These are phyloP conservation scores for Melinaea menophilus DNA, from an alignment of 2,888 invertebrate genomes.

Conservation along the genomic window DNA sequence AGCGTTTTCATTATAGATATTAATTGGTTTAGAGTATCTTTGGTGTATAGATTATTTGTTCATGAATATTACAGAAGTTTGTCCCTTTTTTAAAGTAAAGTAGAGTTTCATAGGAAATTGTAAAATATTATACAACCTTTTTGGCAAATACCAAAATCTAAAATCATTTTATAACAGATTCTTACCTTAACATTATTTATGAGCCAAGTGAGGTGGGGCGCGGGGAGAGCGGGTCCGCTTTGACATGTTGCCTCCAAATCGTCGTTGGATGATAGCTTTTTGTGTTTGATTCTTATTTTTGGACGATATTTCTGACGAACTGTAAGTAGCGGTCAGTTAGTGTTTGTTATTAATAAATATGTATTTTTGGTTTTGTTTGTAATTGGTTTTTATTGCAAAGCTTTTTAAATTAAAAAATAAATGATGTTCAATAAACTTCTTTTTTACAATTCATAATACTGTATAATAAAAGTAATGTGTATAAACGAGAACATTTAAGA, in stretches of 20 bases:
- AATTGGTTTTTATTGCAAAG: background rate
- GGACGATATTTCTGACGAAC: conserved; percentile 84
- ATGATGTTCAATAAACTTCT: too few species aligned
- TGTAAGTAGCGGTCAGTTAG: conserved; percentile 32
- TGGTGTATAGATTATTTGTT: too few species aligned
- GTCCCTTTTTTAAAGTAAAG: too few species aligned
- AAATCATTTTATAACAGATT: conserved; percentile 4
- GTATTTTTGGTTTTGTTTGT: background rate
- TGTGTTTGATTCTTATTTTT: conserved; percentile 83
- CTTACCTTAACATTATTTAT: conserved; percentile 85
- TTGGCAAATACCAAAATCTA: background rate
- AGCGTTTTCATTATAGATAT: too few species aligned
- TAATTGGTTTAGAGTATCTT: too few species aligned
- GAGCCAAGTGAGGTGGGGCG: conserved; percentile 87
- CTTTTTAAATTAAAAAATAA: too few species aligned
- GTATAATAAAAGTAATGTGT: too few species aligned
- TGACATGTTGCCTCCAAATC: conserved; percentile 85
- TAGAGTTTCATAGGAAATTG: too few species aligned
- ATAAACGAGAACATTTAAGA: too few species aligned
- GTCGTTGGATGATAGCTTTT: conserved; percentile 82
- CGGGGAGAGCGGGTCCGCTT: conserved; percentile 83
- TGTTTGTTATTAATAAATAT: background rate
- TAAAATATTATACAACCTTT: too few species aligned
- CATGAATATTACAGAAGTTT: too few species aligned
- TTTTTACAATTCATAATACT: too few species aligned